phyloP scores from a whole-genome alignment of 2,888 invertebrate genomes.

The Neoascia interrupta region DNA sequence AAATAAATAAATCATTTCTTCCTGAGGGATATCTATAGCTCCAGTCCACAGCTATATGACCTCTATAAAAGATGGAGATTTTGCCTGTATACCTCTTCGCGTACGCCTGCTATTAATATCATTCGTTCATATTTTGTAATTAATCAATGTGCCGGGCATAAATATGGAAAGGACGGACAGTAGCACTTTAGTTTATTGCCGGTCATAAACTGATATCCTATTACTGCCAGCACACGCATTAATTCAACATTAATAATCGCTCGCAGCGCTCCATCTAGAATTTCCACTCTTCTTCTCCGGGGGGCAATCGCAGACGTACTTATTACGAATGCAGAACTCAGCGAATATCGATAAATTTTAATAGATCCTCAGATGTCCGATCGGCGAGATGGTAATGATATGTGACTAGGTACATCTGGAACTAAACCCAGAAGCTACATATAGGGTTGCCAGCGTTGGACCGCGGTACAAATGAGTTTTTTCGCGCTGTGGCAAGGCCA shows the following conservation, averaged over 20 bases:
- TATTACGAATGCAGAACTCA: constrained; percentile 64
- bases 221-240: constrained; percentile 67
- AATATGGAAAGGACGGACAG: constrained; percentile 52
- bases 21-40: too few species aligned
- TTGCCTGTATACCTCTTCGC: constrained; percentile 37
- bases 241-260: constrained; percentile 59
- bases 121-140: constrained; percentile 48
- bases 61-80: constrained; percentile 43
- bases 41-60: too few species aligned
- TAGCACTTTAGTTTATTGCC: constrained; percentile 68
- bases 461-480: constrained; percentile 34
- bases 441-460: background rate
- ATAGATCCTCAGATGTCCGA: constrained; percentile 44
- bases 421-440: too few species aligned
- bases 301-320: constrained; percentile 35
- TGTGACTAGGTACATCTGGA: too few species aligned
- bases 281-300: background rate
- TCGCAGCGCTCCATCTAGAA: constrained; percentile 3
- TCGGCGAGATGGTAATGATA: constrained; percentile 5
- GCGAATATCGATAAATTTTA: constrained; percentile 65
- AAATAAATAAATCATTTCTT: constrained; percentile 10
- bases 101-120: constrained; percentile 64
- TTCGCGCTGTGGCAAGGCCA: constrained; percentile 16
- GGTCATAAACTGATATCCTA: constrained; percentile 66
- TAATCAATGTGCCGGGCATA: constrained; percentile 58